Base-by-base conservation (phyloP, 2,113 vertebrate species). In the Crypturellus undulatus region DNA sequence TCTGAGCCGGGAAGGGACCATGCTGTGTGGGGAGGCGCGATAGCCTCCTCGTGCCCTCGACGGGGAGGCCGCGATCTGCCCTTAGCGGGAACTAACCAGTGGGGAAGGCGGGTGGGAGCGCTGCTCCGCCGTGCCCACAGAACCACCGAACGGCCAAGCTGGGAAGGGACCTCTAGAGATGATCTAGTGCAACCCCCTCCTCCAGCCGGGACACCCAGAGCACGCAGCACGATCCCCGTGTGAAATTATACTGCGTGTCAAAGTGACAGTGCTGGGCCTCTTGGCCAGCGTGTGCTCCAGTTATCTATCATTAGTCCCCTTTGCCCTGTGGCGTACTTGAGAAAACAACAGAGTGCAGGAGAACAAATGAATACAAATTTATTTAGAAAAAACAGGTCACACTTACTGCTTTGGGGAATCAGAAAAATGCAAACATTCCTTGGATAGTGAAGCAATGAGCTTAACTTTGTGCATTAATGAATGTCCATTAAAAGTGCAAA, bases 311-410 rank as follows among this genome's bases (percentile, higher is more conserved):
- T 92, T 52, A 52, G 72, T 93, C 90, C 60, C 92, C 95, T 91
- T 65, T 95, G 94, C 93, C 83, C 82, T 54, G 42, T 89, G 95
- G 89, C 0, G 3, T 84, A 54, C 79, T 96, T 87, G 79, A 84
- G 81, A 94, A 96, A 95, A 87, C 88, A 94, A 24, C 71, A 43
- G 70, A 91, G 51, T 81, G 69, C 83, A 85, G 59, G 79, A 94
- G 96, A 97, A 96, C 43, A 71, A 79, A 81, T 18, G 20, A 90
- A 59, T 68, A 63, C 78, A 94, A 96, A 96, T 90, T 94, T 85
- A 90, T 97, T 95, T 64, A 87, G 54, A 56, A 75, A 52, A 90
- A 85, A 36, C 79, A 96, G 92, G 79, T 87, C 90, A 73, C 65
- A 90, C 82, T 72, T 58, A 75, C 58, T 92, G 76, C 65, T 95